Evolutionary conservation across 2,113 vertebrate species (phyloP), one percentile per base, ranked within the genome.

Genomic region (Sylvietta virens): DNA sequence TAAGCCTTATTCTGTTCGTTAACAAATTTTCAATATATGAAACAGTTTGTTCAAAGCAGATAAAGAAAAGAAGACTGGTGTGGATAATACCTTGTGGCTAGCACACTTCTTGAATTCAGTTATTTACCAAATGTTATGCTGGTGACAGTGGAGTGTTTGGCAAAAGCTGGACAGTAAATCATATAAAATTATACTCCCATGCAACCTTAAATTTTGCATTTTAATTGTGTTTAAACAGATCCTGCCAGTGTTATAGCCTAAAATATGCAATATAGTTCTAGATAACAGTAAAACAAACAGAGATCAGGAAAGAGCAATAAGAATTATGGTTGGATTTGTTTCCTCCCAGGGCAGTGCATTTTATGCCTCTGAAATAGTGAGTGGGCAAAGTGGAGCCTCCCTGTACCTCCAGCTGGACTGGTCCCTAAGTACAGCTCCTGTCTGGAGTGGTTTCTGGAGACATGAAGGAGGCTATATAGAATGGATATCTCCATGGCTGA

Each of bases 91-190:
- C 62, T 81, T 53, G 79, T 92, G 88, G 90, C 42, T 88, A 96
- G 58, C 39, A 48, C 45, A 86, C 37, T 77, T 57, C 53, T 91
- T 78, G 84, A 86, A 91, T 93, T 87, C 92, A 93, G 91, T 97
- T 97, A 94, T 95, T 96, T 97, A 97, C 96, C 97, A 97, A 97
- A 97, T 94, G 86, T 93, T 95, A 65, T 48, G 40, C 69, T 86
- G 54, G 86, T 95, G 84, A 94, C 87, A 95, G 69, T 37, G 22
- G 47, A 94, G 51, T 64, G 54, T 81, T 92, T 95, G 92, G 78
- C 83, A 95, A 93, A 94, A 93, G 69, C 50, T 5, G 8, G 65
- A 64, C 31, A 91, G 51, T 95, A 97, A 97, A 97, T 97, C 61
- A 94, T 74, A n/a, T 19, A 86, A 95, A 96, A 96, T 90, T 93